Conservation (phyloP, 2,797 vertebrate genomes). For the Sebastes minor region DNA sequence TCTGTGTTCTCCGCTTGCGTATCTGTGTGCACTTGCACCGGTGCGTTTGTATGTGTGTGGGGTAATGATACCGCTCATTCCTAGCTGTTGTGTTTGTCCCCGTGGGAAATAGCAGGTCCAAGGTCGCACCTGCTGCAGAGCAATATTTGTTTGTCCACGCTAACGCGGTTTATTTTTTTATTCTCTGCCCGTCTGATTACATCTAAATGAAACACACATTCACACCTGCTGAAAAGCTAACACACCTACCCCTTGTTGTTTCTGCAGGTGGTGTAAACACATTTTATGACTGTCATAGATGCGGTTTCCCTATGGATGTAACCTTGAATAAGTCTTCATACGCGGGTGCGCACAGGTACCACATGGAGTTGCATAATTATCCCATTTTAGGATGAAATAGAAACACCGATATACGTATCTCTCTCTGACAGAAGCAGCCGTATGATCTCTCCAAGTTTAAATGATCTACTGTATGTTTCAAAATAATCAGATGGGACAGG, state of each 20-base stretch:
- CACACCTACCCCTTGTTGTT: conserved; percentile 8
- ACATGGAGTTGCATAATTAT: not conserved
- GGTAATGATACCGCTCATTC: conserved; percentile 58
- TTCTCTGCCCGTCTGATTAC: conserved; percentile 50
- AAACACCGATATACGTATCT: not conserved
- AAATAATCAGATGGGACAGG: not conserved
- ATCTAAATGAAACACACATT: conserved; percentile 48
- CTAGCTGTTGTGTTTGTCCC: conserved; percentile 39
- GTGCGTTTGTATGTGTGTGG: conserved; percentile 46
- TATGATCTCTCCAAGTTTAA: no score
- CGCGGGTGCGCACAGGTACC: not conserved
- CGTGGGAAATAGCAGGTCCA: conserved; percentile 65
- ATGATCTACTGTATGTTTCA: not conserved
- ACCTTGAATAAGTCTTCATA: conserved; percentile 24
- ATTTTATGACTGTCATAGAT: conserved; percentile 10
- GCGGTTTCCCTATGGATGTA: conserved; percentile 14
- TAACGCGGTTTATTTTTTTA: conserved; percentile 24
- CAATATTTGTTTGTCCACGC: conserved; percentile 56
- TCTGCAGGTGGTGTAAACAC: conserved; percentile 41
- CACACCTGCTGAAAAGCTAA: conserved; percentile 33
- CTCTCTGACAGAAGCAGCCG: not conserved
- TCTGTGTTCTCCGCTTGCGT: conserved; percentile 26
- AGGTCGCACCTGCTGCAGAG: conserved; percentile 72
- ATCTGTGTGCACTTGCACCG: conserved; percentile 26
- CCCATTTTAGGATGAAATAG: not conserved